Conservation (phyloP, 2,888 invertebrate genomes). For the Metacarcinus magister region DNA sequence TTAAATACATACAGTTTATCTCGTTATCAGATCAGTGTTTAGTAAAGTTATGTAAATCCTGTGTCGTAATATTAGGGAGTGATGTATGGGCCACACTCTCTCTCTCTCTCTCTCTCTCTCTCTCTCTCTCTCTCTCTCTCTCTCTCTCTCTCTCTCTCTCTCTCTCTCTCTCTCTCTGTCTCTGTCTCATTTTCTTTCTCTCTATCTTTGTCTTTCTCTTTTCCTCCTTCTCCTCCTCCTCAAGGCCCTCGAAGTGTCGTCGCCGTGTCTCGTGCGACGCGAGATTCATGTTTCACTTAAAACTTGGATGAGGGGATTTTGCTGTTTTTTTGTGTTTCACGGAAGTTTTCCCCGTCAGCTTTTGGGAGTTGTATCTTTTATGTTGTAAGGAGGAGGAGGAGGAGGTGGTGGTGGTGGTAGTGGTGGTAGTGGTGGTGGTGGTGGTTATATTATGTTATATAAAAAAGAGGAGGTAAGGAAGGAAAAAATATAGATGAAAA, state of each 20-base stretch:
- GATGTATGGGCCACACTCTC: too few species aligned
- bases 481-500: too few species aligned
- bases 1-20: too few species aligned
- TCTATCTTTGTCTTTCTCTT: background rate
- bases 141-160: background rate
- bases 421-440: too few species aligned
- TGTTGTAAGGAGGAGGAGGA: background rate
- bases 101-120: background rate
- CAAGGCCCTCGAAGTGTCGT: background rate
- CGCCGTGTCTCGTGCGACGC: background rate
- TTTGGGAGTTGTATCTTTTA: too few species aligned
- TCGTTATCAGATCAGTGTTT: too few species aligned
- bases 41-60: too few species aligned
- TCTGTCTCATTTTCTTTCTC: background rate
- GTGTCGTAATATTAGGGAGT: too few species aligned
- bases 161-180: background rate
- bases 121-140: background rate
- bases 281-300: slow-evolving; percentile 3
- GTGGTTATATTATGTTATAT: too few species aligned
- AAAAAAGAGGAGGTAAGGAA: too few species aligned
- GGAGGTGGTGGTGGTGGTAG: background rate
- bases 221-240: background rate
- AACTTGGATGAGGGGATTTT: background rate
- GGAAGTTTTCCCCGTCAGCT: too few species aligned
- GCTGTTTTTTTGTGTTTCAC: background rate